Evolutionary conservation across 2,888 invertebrate species (phyloP), one percentile per base, ranked within the genome.

Genomic region (Lysandra coridon): DNA sequence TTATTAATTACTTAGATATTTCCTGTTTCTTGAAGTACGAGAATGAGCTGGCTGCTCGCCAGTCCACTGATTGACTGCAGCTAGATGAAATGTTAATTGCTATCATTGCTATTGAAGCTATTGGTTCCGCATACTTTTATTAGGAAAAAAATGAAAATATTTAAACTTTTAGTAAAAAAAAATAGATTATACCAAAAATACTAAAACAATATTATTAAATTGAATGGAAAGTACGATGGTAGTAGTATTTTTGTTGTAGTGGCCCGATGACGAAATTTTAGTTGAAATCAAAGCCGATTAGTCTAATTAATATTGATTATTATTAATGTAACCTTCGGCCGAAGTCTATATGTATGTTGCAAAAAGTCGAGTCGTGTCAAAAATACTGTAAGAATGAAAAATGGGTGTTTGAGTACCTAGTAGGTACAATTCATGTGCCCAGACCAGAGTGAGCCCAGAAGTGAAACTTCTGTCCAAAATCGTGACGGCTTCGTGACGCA

Each of bases 71-170:
- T 69, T 69, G 33, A 69, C 69, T 69, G 69, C 14, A 69, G 33
- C 69, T 14, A 17, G 69, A 37, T 69, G 69, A 37, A 69, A 69
- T 33, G 69, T 33, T 69, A 69, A 69, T 69, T 69, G 33, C 69
- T 69, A 69, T 69, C 69, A 69, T 69, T 37, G 14, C 69, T 69
- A 37, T 37, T 69, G 14, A 33, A 69, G 69, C 33, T 14, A 69
- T 64, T 33, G 69, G 69, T 69, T 69, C 69, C 69, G 69, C 5
- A 69, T 69, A 69, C 14, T 37, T 64, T 64, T 49, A 49, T 17
- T 17, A 5, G 57, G 14, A 57, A 17, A 57, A 57, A 57, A 14
- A 12, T 14, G 0, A 2, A 53, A 53, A 1, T 14, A 49, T 53
- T 53, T 0, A 53, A 53, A 14, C 2, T 10, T 49, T 49, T 49